Evolutionary conservation across 1,140 invertebrate genomes (phyloP), one percentile per base, ranked within the genome.

Genomic region (Rhynchophorus ferrugineus): DNA sequence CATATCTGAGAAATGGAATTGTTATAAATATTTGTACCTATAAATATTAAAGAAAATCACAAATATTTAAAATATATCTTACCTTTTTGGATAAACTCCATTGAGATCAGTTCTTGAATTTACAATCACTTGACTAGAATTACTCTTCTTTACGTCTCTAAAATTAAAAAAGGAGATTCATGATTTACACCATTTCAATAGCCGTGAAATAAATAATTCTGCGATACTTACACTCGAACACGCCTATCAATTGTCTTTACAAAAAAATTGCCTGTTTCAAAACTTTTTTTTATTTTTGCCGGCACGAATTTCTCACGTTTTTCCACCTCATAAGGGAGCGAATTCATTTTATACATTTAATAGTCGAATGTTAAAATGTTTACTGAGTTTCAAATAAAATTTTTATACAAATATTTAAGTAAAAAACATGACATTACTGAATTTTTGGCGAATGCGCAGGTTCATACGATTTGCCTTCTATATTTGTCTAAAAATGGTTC

Each of bases 11-110:
- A 57, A 39, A 33, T 47, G 6, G 3, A 6, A 24, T 24, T n/a
- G 8, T 6, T 42, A 11, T 29, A 29, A 29, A 29, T n/a, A n/a
- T n/a, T n/a, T n/a, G n/a, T n/a, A n/a, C n/a, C n/a, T n/a, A n/a
- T n/a, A n/a, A n/a, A n/a, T n/a, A n/a, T n/a, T n/a, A n/a, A n/a
- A n/a, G n/a, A 11, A 6, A 29, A 19, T n/a, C n/a, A 3, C 13
- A 29, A 45, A 14, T 13, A 13, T 45, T 33, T 29, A 36, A 47
- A 36, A 0, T 37, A n/a, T 20, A 37, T 11, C 8, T 36, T 37
- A 57, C 47, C 48, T 60, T 33, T 57, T 57, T 24, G 58, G 56
- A 37, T 44, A 21, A 39, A 29, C 45, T 44, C 58, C 58, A n/a
- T 21, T 54, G 24, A 48, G 52, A 14, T 60, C 58, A 5, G 52